Evolutionary conservation across 1,140 invertebrate genomes (phyloP), one percentile per base, ranked within the genome.

Genomic region (Neelides sp.): DNA sequence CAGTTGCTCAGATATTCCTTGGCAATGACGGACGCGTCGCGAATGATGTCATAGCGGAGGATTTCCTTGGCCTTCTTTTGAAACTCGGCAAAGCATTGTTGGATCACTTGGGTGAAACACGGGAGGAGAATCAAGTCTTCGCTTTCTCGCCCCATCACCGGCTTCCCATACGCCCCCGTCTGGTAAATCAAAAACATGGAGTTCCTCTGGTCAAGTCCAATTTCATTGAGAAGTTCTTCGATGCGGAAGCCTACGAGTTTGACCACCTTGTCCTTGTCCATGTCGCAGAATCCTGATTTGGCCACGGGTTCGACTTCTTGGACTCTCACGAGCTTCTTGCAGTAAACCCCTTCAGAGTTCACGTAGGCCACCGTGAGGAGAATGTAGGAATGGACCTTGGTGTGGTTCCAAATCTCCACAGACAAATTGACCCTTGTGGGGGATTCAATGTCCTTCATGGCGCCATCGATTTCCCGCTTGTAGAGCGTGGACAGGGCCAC

Each of bases 61-160:
- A 50, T 19, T 5, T 22, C 15, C 2, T 10, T 17, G 13, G 23
- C 22, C 2, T 8, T 10, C 2, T 3, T 4, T 8, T 52, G 22
- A 4, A 52, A 5, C 23, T 26, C 26, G 10, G 34, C 35, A 37
- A 35, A 52, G 26, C 41, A 34, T 28, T 36, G 2, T 26, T 19
- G 17, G 2, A 52, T 26, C 19, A 45, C 42, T 26, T 44, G 17
- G 37, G 44, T 52, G 3, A 52, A 17, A 24, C 50, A 52, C 10
- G 50, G 50, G 4, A 50, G 8, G 3, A 30, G 13, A 19, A 35
- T 5, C 8, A 37, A 23, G 4, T 26, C 45, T n/a, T 30, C 30
- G 20, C 28, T 5, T 22, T 27, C 20, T 30, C 17, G 13, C 37
- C 45, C 8, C 10, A 20, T 17, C 20, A 23, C 4, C 23, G 13